A percentile compares a stretch with the other conserved stretches of the same genome.
Conservation (phyloP, 1,140 invertebrate species). For the Formica selysi region DNA sequence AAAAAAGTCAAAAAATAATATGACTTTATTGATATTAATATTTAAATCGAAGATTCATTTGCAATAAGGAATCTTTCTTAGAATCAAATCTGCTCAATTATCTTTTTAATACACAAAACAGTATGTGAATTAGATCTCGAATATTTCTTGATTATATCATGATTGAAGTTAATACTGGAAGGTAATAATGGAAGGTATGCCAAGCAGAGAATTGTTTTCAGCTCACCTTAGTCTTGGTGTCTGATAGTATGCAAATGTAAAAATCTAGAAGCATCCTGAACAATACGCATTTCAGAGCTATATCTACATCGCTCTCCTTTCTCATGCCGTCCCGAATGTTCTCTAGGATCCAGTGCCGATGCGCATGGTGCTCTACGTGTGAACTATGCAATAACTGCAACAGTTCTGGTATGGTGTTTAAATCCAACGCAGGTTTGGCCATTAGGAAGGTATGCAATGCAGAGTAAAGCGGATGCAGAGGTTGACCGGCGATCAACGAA, state of each 20-base stretch:
- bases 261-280: conserved; percentile 88
- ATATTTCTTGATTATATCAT: no score
- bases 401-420: conserved; percentile 92
- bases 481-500: conserved; percentile 89
- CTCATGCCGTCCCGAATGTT: conserved; percentile 90
- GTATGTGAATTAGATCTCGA: no score
- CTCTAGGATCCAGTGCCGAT: conserved; percentile 90
- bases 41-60: neutral
- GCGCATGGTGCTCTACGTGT: conserved; percentile 87
- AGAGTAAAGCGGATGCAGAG: conserved; percentile 90
- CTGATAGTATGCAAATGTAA: conserved; percentile 83
- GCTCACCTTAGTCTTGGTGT: conserved; percentile 86
- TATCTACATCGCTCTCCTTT: conserved; percentile 87
- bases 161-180: neutral
- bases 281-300: conserved; percentile 87
- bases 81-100: neutral
- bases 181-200: neutral
- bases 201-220: neutral
- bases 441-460: conserved; percentile 90
- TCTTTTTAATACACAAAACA: neutral
- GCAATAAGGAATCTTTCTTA: neutral
- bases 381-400: conserved; percentile 91
- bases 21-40: neutral
- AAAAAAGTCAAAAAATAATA: conserved; percentile 46
- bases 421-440: conserved; percentile 89